These are phyloP conservation scores for Sebastiscus albofasciatus DNA, from an alignment of 2,797 vertebrate species.

Conservation along the genomic window DNA sequence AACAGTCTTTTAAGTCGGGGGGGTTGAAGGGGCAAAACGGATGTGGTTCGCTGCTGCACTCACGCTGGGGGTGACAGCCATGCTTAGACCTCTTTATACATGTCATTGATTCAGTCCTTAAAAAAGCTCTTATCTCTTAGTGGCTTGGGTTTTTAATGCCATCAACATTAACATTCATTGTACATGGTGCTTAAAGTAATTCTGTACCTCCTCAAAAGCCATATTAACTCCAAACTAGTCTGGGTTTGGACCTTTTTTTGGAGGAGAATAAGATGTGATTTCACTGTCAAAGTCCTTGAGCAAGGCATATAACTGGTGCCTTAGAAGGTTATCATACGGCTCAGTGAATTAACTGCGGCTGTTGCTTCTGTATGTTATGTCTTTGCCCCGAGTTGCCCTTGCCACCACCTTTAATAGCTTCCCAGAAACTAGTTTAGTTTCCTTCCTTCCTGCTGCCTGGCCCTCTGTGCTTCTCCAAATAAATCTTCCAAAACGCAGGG, in stretches of 20 bases:
- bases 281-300: background rate
- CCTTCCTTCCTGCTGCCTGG: background rate
- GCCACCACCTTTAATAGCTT: background rate
- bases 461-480: background rate
- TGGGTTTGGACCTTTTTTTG: background rate
- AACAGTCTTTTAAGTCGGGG: constrained; percentile 35
- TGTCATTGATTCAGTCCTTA: background rate
- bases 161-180: constrained; percentile 8
- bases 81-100: background rate
- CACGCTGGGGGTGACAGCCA: background rate
- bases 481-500: background rate
- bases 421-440: background rate
- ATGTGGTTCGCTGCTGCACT: background rate
- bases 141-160: background rate
- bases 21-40: background rate
- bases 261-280: background rate
- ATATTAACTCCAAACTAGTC: background rate
- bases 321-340: background rate
- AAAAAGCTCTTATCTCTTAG: background rate
- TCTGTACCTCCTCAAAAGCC: background rate
- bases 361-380: background rate
- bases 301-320: background rate
- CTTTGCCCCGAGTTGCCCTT: constrained; percentile 1
- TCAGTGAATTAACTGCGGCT: background rate
- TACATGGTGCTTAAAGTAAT: background rate